Conservation (phyloP, 2,888 invertebrate genomes). For the Plebejus anna region DNA sequence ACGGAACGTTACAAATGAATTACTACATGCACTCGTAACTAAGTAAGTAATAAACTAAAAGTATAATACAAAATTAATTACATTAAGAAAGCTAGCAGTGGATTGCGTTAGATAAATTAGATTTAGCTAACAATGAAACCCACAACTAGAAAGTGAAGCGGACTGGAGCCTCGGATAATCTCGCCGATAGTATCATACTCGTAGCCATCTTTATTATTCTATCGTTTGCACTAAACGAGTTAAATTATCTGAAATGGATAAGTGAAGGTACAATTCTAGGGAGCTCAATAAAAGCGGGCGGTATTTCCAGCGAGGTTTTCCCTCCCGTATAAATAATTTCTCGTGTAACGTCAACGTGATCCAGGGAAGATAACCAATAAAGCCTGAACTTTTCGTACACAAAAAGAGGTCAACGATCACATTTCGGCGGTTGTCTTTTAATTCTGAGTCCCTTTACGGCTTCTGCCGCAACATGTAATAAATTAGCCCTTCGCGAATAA, state of each 20-base stretch:
- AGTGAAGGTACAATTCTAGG: slow-evolving; percentile 3
- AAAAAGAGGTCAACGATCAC: slow-evolving; percentile 57
- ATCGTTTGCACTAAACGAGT: slow-evolving; percentile 62
- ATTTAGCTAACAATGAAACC: slow-evolving; percentile 63
- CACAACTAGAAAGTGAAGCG: slow-evolving; percentile 71
- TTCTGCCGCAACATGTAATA: slow-evolving; percentile 67
- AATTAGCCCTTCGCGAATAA: slow-evolving; percentile 72
- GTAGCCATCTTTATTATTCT: slow-evolving; percentile 66
- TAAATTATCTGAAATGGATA: slow-evolving; percentile 34
- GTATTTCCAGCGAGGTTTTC: slow-evolving; percentile 27
- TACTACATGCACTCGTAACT: slow-evolving; percentile 5
- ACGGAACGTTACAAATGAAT: not conserved
- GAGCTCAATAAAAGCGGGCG: not conserved
- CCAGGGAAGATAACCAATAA: slow-evolving; percentile 37
- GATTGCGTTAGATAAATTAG: slow-evolving; percentile 68
- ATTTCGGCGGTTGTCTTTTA: slow-evolving; percentile 57
- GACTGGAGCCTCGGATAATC: slow-evolving; percentile 60
- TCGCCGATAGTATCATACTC: slow-evolving; percentile 68
- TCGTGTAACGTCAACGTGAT: slow-evolving; percentile 20
- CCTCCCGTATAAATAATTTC: slow-evolving; percentile 19
- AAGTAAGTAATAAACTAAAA: slow-evolving; percentile 27
- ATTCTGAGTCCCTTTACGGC: slow-evolving; percentile 65
- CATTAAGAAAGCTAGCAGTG: slow-evolving; percentile 46
- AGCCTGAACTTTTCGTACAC: slow-evolving; percentile 42
- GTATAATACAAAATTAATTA: slow-evolving; percentile 28